Conservation (phyloP, 2,888 invertebrate genomes). For the Philereme transversata region DNA sequence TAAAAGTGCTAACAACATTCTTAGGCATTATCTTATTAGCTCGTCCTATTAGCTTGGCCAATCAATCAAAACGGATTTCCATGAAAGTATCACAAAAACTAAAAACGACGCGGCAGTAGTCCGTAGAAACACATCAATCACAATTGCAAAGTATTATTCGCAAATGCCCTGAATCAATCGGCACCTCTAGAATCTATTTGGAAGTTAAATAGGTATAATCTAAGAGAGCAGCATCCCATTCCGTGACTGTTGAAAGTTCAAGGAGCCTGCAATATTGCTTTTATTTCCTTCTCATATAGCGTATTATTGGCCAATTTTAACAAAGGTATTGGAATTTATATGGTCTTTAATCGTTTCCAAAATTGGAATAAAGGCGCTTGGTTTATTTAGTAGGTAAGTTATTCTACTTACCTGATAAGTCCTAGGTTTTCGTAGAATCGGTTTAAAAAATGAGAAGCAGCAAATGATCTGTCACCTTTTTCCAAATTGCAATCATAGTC, state of each 20-base stretch:
- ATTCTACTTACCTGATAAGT: too few species aligned
- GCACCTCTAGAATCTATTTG: conserved; percentile 27
- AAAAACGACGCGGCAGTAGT: too few species aligned
- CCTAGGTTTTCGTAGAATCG: too few species aligned
- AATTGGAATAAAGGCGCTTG: not conserved
- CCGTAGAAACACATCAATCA: conserved; percentile 2
- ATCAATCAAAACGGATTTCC: too few species aligned
- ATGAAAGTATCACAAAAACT: too few species aligned
- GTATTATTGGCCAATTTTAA: conserved; percentile 42
- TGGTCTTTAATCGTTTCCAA: conserved; percentile 11
- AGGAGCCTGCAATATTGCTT: conserved; percentile 56
- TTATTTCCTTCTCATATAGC: conserved; percentile 54
- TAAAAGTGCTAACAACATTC: too few species aligned
- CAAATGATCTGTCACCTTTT: too few species aligned
- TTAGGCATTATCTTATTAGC: too few species aligned
- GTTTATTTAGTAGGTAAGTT: not conserved
- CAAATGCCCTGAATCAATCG: conserved; percentile 27
- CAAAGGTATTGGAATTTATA: conserved; percentile 34
- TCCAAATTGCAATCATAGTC: too few species aligned
- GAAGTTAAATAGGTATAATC: conserved; percentile 43
- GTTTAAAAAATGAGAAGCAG: too few species aligned
- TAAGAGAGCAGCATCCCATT: conserved; percentile 49
- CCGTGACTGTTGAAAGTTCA: conserved; percentile 66
- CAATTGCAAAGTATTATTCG: conserved; percentile 5
- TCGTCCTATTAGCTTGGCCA: too few species aligned